These are phyloP conservation scores for Drosophila nigritarsus DNA, from an alignment of 2,888 invertebrate species.

Conservation along the genomic window DNA sequence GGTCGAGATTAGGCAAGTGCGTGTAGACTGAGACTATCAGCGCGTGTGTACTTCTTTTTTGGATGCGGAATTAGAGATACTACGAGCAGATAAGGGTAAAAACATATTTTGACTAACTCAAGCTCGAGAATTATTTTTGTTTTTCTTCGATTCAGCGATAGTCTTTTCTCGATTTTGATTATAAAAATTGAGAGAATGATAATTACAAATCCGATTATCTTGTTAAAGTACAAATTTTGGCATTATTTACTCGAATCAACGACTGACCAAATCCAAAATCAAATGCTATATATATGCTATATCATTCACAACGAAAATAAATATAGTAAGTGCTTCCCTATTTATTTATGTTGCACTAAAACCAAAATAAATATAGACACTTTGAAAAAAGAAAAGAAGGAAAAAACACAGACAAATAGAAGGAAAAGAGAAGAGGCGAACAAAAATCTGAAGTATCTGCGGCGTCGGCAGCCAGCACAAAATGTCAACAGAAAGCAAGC, in stretches of 20 bases:
- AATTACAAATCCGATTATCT: not conserved
- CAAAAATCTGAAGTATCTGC: slow-evolving; percentile 48
- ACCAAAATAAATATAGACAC: slow-evolving; percentile 72
- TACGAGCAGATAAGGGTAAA: slow-evolving; percentile 3
- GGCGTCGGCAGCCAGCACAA: slow-evolving; percentile 59
- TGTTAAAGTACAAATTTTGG: slow-evolving; percentile 1
- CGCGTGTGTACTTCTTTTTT: slow-evolving; percentile 5
- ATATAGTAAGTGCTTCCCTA: slow-evolving; percentile 62
- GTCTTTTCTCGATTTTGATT: slow-evolving; percentile 10
- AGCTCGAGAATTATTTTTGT: not conserved
- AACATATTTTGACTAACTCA: not conserved
- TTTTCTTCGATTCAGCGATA: slow-evolving; percentile 3
- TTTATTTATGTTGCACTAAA: slow-evolving; percentile 72
- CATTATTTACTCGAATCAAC: slow-evolving; percentile 22
- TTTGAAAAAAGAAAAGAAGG: slow-evolving; percentile 8
- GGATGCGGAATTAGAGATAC: slow-evolving; percentile 10
- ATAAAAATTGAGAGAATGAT: not conserved
- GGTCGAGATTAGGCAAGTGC: slow-evolving; percentile 34
- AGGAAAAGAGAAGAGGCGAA: slow-evolving; percentile 6
- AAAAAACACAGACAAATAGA: not conserved
- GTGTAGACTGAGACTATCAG: slow-evolving; percentile 18
- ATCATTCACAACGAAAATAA: slow-evolving; percentile 51
- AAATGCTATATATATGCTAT: slow-evolving; percentile 29
- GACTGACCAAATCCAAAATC: slow-evolving; percentile 26
- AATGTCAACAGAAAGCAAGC: slow-evolving; percentile 66